Evolutionary conservation across 2,797 vertebrate species (phyloP).

Genomic region (Oreochromis grahami): DNA sequence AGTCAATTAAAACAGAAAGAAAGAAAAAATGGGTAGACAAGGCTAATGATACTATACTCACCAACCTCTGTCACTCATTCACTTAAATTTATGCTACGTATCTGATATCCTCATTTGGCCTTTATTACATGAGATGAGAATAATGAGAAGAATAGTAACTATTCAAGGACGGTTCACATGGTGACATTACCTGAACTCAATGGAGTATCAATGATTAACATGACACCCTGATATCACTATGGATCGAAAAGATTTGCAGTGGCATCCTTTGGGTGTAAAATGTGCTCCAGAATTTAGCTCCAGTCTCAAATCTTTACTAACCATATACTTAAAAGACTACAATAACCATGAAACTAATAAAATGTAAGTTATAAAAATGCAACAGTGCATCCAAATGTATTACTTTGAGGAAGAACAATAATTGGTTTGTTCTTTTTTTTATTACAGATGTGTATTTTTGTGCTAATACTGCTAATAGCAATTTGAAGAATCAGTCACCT

Average conservation of each 20-base stretch:
- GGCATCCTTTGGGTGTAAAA: not conserved
- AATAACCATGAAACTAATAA: not conserved
- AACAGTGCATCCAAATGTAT: not conserved
- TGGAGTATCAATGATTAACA: not conserved
- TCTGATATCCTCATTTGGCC: not conserved
- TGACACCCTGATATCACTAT: not conserved
- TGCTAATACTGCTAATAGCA: not conserved
- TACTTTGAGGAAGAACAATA: not conserved
- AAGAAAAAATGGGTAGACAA: conserved; percentile 9
- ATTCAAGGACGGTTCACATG: conserved; percentile 5
- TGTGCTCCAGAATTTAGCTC: not conserved
- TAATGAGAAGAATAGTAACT: not conserved
- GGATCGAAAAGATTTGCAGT: not conserved
- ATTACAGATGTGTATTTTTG: not conserved
- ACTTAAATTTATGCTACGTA: not conserved
- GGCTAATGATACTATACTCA: conserved; percentile 28
- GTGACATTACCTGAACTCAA: not conserved
- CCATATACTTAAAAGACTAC: not conserved
- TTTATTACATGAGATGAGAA: not conserved
- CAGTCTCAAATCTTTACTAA: not conserved
- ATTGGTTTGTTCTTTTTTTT: not conserved
- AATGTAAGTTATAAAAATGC: not conserved
- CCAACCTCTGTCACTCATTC: conserved; percentile 22
- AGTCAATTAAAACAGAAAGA: conserved; percentile 26
- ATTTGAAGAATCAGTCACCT: not conserved